Evolutionary conservation across 2,113 vertebrate genomes (phyloP), one percentile per base, ranked within the genome.

Genomic region (Petrocephalus microphthalmus): DNA sequence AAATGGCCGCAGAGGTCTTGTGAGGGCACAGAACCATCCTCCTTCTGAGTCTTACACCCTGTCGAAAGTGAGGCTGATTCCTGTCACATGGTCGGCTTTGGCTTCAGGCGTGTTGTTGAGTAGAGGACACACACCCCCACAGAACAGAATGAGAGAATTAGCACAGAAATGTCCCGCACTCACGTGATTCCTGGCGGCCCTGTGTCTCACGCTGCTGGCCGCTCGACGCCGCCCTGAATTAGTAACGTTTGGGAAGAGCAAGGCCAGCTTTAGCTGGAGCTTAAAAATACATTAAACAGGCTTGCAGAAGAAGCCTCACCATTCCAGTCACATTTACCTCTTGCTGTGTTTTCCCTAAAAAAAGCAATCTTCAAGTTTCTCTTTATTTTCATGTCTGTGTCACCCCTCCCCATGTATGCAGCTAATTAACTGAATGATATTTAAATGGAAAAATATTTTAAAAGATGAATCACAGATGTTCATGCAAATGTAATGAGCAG

Each of bases 401-500:
- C 71, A 29, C 82, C 54, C 45, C 85, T 33, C 90, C 87, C 0
- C 87, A 89, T 87, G 29, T 82, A 74, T 71, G 51, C 84, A 52
- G 37, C 92, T 94, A 94, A 95, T 95, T 94, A 95, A 94, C 93
- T 93, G 93, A 92, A 92, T 94, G 93, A 92, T 91, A 94, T 93
- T 92, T 94, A 93, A 90, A 90, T 91, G 92, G 90, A 94, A 95
- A 94, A 93, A 90, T 92, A 93, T 94, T 94, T 93, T 87, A 89
- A 92, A 94, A 92, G 93, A 93, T 94, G 92, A 92, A 93, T 92
- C 89, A 87, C 94, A 95, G 93, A 94, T 95, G 93, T 92, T 94
- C 92, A 94, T 94, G 93, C 93, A 94, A 95, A 95, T 95, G 92
- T 91, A 91, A 94, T 92, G 93, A 92, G 93, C 90, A 92, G 91